These are phyloP conservation scores for Macquaria australasica DNA, from an alignment of 2,113 vertebrate genomes.

Conservation along the genomic window DNA sequence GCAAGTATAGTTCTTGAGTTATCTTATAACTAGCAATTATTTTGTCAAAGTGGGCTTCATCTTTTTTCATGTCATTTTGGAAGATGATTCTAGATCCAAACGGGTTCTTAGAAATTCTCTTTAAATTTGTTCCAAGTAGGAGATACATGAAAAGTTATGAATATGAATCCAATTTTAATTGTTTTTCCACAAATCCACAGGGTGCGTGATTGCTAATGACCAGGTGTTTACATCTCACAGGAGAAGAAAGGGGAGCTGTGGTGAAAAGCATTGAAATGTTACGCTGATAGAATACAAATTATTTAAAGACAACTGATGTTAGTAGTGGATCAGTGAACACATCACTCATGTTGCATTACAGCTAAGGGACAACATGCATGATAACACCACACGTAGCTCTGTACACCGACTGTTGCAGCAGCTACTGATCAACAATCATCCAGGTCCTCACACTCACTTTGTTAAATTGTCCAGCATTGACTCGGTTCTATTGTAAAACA, in stretches of 20 bases:
- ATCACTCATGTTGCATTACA: not conserved
- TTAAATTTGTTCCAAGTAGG: not conserved
- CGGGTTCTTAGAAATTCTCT: not conserved
- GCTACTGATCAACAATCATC: not conserved
- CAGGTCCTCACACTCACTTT: not conserved
- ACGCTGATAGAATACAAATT: not conserved
- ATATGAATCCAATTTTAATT: conserved; percentile 9
- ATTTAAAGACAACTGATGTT: conserved; percentile 1
- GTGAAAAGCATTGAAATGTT: conserved; percentile 16
- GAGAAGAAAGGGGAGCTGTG: not conserved
- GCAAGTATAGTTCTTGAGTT: not conserved
- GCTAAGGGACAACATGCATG: not conserved
- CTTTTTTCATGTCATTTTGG: not conserved
- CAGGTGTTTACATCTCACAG: conserved; percentile 25
- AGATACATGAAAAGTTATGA: conserved; percentile 22
- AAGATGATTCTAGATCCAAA: not conserved
- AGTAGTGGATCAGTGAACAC: not conserved
- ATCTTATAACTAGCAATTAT: not conserved
- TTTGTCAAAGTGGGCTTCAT: not conserved
- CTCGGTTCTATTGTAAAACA: conserved; percentile 8
- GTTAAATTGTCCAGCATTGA: not conserved
- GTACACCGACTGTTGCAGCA: not conserved
- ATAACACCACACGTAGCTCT: not conserved
- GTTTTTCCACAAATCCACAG: conserved; percentile 19
- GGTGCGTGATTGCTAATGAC: not conserved